Conservation (phyloP, 2,113 vertebrate genomes). For the Felis chaus region DNA sequence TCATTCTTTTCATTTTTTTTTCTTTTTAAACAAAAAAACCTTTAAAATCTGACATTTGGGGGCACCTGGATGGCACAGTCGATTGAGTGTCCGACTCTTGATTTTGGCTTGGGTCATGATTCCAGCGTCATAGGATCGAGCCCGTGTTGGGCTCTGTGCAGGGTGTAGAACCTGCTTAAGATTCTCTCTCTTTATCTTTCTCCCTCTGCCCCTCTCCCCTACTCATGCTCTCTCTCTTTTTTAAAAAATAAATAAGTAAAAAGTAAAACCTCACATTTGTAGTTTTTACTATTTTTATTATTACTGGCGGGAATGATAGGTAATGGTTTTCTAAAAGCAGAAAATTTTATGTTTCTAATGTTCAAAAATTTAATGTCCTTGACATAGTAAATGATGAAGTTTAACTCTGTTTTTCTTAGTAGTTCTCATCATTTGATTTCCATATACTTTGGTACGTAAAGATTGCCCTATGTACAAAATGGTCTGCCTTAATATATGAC, state of each 20-base stretch:
- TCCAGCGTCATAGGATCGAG: too few relatives aligned
- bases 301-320: neutral
- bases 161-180: too few relatives aligned
- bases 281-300: conserved; percentile 47
- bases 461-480: neutral
- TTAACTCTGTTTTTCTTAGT: conserved; percentile 45
- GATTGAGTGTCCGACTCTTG: too few relatives aligned
- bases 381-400: neutral
- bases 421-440: neutral
- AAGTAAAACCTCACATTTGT: neutral
- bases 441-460: neutral
- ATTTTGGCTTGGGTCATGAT: too few relatives aligned
- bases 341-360: neutral
- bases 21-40: neutral
- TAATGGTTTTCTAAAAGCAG: conserved; percentile 27
- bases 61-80: too few relatives aligned
- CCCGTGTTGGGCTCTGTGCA: too few relatives aligned
- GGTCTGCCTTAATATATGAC: neutral
- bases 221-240: too few relatives aligned
- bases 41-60: neutral
- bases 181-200: too few relatives aligned
- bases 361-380: conserved; percentile 32
- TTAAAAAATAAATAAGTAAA: too few relatives aligned
- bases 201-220: too few relatives aligned
- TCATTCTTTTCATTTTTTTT: neutral